Conservation (phyloP, 2,888 invertebrate species). For the Nipponacmea schrenckii region DNA sequence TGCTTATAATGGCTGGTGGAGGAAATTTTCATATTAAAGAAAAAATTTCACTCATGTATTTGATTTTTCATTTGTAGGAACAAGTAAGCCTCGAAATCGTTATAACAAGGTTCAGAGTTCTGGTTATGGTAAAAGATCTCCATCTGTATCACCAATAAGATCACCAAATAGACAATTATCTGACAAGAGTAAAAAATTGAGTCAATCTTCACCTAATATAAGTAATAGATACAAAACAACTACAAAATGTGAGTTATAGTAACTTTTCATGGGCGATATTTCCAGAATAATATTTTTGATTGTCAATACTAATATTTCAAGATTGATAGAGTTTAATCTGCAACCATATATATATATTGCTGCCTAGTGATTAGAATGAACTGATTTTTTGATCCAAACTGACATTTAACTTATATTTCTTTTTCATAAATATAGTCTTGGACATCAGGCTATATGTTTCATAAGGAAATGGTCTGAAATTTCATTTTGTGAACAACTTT, state of each 20-base stretch:
- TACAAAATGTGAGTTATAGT: neutral
- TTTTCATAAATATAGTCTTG: too few relatives aligned
- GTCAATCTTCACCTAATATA: constrained; percentile 47
- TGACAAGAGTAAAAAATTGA: constrained; percentile 20
- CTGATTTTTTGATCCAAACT: too few relatives aligned
- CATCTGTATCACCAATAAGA: constrained; percentile 26
- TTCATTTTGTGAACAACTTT: too few relatives aligned
- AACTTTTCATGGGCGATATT: too few relatives aligned
- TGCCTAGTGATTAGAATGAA: too few relatives aligned
- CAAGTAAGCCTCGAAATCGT: constrained; percentile 38
- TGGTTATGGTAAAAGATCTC: constrained; percentile 47
- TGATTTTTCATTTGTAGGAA: constrained; percentile 4
- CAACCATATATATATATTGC: too few relatives aligned
- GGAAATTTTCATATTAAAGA: neutral
- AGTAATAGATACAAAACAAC: constrained; percentile 40
- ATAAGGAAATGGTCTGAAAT: too few relatives aligned
- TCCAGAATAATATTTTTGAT: too few relatives aligned
- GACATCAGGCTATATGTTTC: too few relatives aligned
- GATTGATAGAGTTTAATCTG: too few relatives aligned
- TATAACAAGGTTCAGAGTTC: constrained; percentile 52
- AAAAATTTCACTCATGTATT: neutral
- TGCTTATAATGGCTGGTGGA: neutral
- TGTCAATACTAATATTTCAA: too few relatives aligned
- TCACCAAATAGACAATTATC: constrained; percentile 26
- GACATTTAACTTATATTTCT: too few relatives aligned